These are phyloP conservation scores for Myanophis thanlyinensis DNA, from an alignment of 2,113 vertebrate genomes.

Conservation along the genomic window DNA sequence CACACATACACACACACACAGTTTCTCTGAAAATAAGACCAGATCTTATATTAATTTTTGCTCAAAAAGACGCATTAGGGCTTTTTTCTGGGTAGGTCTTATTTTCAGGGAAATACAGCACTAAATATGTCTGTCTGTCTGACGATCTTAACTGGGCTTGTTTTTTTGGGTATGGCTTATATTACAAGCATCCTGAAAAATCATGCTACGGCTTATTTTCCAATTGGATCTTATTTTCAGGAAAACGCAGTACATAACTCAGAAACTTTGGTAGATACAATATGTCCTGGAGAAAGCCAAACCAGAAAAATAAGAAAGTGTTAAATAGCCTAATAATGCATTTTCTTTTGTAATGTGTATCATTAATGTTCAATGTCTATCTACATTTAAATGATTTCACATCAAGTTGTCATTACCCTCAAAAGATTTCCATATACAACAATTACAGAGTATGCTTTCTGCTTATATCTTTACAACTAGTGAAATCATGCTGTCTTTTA, in stretches of 20 bases:
- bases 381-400: background rate
- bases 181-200: too few species aligned
- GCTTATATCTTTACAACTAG: background rate
- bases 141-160: too few species aligned
- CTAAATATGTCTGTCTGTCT: too few species aligned
- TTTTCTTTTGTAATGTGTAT: background rate
- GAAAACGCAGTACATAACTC: background rate
- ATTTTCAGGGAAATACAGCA: too few species aligned
- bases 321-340: background rate
- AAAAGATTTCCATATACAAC: background rate
- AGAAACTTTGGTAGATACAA: background rate
- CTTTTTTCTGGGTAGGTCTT: too few species aligned
- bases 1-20: too few species aligned
- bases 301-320: background rate
- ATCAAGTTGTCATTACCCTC: background rate
- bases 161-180: too few species aligned
- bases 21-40: too few species aligned
- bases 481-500: background rate
- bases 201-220: too few species aligned
- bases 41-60: too few species aligned
- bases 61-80: too few species aligned
- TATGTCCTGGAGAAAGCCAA: background rate
- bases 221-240: too few species aligned
- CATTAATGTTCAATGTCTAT: background rate
- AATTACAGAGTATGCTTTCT: background rate